Percentiles rank a stretch among this genome's conserved stretches.
These are phyloP conservation scores for Rhopalosiphum nymphaeae DNA, from an alignment of 2,888 invertebrate genomes.

Conservation along the genomic window DNA sequence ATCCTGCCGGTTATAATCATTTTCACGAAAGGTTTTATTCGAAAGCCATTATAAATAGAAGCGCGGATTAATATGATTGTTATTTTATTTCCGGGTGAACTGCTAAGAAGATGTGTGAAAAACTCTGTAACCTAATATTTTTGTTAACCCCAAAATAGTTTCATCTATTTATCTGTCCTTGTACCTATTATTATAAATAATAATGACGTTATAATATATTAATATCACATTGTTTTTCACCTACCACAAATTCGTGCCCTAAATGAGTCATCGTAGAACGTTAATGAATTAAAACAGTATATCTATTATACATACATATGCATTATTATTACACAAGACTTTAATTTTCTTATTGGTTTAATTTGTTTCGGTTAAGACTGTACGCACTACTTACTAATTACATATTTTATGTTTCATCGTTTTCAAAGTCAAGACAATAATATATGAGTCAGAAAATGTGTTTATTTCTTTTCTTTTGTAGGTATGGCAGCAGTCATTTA, in stretches of 20 bases:
- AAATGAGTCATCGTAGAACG: neutral
- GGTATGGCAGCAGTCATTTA: neutral
- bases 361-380: constrained; percentile 8
- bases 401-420: neutral
- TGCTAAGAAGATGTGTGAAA: neutral
- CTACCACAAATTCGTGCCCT: neutral
- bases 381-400: constrained; percentile 1
- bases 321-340: neutral
- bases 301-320: neutral
- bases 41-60: neutral
- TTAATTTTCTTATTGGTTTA: neutral
- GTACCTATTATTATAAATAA: neutral
- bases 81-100: neutral
- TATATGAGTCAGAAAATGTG: constrained; percentile 7
- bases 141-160: neutral
- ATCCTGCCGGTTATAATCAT: neutral
- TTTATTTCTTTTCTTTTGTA: constrained; percentile 3
- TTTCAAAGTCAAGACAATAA: constrained; percentile 11
- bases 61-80: neutral
- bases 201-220: neutral
- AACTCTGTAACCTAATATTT: neutral
- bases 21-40: neutral
- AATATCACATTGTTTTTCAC: neutral
- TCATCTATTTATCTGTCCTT: neutral
- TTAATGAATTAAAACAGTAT: constrained; percentile 6